Evolutionary conservation across 2,797 vertebrate species (phyloP), one percentile per base, ranked within the genome.

Genomic region (Parambassis ranga): DNA sequence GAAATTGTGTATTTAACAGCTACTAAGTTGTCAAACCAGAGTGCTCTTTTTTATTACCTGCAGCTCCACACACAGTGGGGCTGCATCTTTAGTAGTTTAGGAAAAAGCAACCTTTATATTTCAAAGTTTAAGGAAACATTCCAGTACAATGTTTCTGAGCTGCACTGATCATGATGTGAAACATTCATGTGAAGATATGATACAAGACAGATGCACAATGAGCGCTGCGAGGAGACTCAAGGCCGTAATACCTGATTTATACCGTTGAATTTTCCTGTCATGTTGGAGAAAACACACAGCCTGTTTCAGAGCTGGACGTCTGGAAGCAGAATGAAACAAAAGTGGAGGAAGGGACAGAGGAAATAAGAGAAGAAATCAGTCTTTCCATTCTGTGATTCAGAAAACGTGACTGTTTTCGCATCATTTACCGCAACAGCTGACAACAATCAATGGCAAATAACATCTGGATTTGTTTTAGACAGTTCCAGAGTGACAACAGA

Each of bases 351-450:
- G 30, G 47, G 39, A 42, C 3, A 1, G 48, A 32, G 37, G 11
- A 46, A 37, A 39, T 27, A 7, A 44, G 35, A 51, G 7, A 32
- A 38, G 31, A 22, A 6, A 58, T 63, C 49, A 20, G 26, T 13
- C 2, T 77, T 55, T 75, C 65, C 59, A 30, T 11, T 44, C 20
- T 31, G 30, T 41, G 38, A 55, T 30, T 24, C 35, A 48, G 36
- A 47, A 73, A 82, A 62, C 13, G 38, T 60, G 42, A 63, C 23
- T 3, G 1, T 27, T 55, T 6, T 43, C 36, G 41, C 26, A 10
- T 50, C 47, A 43, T 71, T 78, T 49, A 42, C n/a, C 7, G 19
- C 53, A 38, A 20, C 53, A 62, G 55, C 48, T 69, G 63, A 61
- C 38, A 35, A 10, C 1, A 52, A 69, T 80, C 57, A 62, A 18